Base-by-base conservation (phyloP, 2,797 vertebrate species). In the Hydrophis major region DNA sequence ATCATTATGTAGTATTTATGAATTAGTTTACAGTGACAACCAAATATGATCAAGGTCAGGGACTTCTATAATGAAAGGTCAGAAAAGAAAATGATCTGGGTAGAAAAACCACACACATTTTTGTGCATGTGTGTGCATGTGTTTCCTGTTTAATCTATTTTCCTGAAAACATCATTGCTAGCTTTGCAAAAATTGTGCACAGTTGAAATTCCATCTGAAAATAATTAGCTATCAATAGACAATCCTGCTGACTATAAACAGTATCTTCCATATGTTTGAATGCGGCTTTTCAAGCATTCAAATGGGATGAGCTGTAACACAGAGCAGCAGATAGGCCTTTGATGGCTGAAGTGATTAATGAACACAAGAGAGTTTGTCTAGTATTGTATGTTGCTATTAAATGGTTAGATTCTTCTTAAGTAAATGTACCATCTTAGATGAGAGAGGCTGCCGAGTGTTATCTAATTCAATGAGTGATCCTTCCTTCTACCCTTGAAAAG, bases 241-340 rank as follows among this genome's bases (percentile, higher is more conserved):
- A 42, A 78, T 91, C 25, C 63, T 87, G 61, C 89, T 86, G 89
- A 91, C 66, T 93, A 88, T 66, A 91, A 90, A 93, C 56, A 91
- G 92, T 91, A 91, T 88, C 89, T 88, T 61, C 63, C 42, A 60
- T 61, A 88, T 57, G 28, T 78, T 88, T 88, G 59, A 37, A 59
- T n/a, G 69, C 4, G 86, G 92, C 55, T 18, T 88, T 93, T 74
- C 50, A 55, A 91, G 78, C 86, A 88, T 59, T n/a, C 55, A 93
- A 83, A 61, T 37, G n/a, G n/a, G n/a, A 42, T 69, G 55, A 93
- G 42, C 32, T 57, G 37, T 66, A 88, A 50, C 8, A 90, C 61
- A 60, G 55, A 57, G 86, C 37, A n/a, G 69, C 91, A 78, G 74
- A 53, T 88, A 28, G 88, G 86, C 27, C 57, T 61, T 74, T 59